A percentile compares a stretch with the other conserved stretches of the same genome.
These are phyloP conservation scores for Philantomba maxwellii DNA, from an alignment of 2,113 vertebrate species.

Conservation along the genomic window DNA sequence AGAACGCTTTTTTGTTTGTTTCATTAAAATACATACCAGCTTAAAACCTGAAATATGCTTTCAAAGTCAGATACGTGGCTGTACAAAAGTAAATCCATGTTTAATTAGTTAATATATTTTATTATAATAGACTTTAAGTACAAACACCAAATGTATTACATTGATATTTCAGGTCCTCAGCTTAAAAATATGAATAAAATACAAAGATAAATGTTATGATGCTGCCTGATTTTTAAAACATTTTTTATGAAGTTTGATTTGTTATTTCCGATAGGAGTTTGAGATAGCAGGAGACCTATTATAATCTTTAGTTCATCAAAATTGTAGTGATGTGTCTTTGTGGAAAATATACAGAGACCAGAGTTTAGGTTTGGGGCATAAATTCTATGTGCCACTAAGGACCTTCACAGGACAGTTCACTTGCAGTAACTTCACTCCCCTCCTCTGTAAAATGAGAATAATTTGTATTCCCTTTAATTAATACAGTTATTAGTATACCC, in stretches of 20 bases:
- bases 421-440: not conserved
- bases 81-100: not conserved
- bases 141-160: not conserved
- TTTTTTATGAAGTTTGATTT: not conserved
- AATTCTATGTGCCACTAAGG: not conserved
- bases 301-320: not conserved
- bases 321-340: not conserved
- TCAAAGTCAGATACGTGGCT: not conserved
- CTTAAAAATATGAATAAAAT: not conserved
- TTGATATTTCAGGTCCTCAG: not conserved
- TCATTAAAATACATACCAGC: not conserved
- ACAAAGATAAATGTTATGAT: not conserved
- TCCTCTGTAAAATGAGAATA: not conserved
- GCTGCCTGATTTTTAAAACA: not conserved
- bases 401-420: not conserved
- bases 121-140: not conserved
- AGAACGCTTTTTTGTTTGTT: not conserved
- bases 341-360: not conserved
- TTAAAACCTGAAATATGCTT: not conserved
- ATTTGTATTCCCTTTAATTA: not conserved
- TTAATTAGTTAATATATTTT: not conserved
- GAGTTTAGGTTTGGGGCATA: not conserved
- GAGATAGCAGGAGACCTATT: not conserved
- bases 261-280: not conserved
- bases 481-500: not conserved